Evolutionary conservation across 2,113 vertebrate species (phyloP), one percentile per base, ranked within the genome.

Genomic region (Asarcornis scutulata): DNA sequence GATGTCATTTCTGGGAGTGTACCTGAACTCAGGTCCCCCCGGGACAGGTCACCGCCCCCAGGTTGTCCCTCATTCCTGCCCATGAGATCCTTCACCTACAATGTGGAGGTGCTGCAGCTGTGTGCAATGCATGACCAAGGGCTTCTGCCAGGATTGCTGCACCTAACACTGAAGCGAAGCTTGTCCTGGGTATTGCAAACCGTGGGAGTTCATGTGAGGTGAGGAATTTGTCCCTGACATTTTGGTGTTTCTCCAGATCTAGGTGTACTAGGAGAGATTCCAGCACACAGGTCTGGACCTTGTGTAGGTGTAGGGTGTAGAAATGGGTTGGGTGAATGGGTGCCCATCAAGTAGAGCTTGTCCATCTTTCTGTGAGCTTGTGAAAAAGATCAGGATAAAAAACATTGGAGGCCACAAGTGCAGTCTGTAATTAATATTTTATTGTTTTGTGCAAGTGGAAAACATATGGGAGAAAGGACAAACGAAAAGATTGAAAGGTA

Each of bases 301-400:
- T 88, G 3, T 88, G 48, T 88, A 36, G 40, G 40, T 40, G 40
- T 56, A 40, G 62, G 83, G n/a, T 86, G 86, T 68, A 94, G 85
- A 97, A 93, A 96, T 56, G 83, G 83, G 85, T 94, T 13, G 72
- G 91, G 25, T 86, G 38, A 88, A 34, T 76, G 86, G 66, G 69
- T 77, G 64, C 78, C 78, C 7, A 0, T 62, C 23, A 25, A 89
- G 82, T 56, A 73, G 34, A n/a, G n/a, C n/a, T n/a, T n/a, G n/a
- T n/a, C n/a, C n/a, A n/a, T n/a, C 56, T 44, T 80, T 7, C 60
- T 67, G 76, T 0, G 4, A 84, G 89, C 79, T 75, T 82, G 67
- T 22, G 27, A 75, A 95, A 92, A 32, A 48, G 58, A 31, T 84
- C 27, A 76, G 81, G 59, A 81, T 52, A 23, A 68, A 64, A 91